Base-by-base conservation (phyloP, 2,797 vertebrate species). In the Tenualosa thibaudeaui region DNA sequence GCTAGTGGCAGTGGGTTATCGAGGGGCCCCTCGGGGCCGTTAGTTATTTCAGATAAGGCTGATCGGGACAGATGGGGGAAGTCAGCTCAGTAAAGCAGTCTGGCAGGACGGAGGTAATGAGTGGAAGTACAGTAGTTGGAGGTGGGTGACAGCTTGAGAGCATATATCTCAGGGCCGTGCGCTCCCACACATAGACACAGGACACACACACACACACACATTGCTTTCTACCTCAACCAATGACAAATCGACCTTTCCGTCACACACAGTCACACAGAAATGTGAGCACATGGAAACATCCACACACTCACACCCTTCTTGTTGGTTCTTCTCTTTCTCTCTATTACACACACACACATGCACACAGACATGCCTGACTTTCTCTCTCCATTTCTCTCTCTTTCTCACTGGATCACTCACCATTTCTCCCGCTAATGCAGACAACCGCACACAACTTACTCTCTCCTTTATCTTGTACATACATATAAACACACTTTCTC, bases 121-220 rank as follows among this genome's bases (percentile, higher is more conserved):
- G 15, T 22, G 17, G 37, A 43, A 78, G 71, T 78, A 78, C 71
- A 37, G 17, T 78, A 9, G 43, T 22, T 43, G 71, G 37, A 43
- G 71, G 71, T 78, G 71, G 71, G 37, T 46, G 71, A 78, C 40
- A 78, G 71, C 71, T 78, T n/a, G 43, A 78, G 19, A 46, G 40
- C 19, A 19, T 78, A 22, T 3, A 78, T 40, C 37, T 46, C 71
- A 78, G 71, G 40, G 40, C 71, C 22, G 37, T 19, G 5, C 19
- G 40, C 37, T 78, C 15, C 37, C 37, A 46, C 40, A 17, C 71
- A 78, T 17, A 46, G 15, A 43, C 71, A 46, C 22, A 62, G 5
- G 5, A 71, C 31, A 40, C 31, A 71, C 12, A 71, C 68, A 71
- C 31, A 71, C 68, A 71, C 31, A 71, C 68, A 65, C 62, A n/a